A percentile compares a stretch with the other conserved stretches of the same genome.
These are phyloP conservation scores for Haemorhous mexicanus DNA, from an alignment of 2,113 vertebrate species.

Conservation along the genomic window DNA sequence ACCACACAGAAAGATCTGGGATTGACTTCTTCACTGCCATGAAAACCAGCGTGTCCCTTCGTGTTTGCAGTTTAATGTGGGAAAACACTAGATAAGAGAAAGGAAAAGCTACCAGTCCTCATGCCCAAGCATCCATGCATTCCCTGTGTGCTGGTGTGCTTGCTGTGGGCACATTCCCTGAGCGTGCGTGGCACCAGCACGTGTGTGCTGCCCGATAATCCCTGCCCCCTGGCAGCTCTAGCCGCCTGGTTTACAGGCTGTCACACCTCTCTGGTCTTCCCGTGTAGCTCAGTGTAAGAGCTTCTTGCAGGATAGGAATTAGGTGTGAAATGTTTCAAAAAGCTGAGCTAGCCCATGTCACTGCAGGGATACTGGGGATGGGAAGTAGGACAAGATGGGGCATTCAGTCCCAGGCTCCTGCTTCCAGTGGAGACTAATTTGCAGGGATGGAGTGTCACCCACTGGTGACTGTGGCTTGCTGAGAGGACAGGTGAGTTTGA, in stretches of 20 bases:
- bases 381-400: neutral
- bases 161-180: fast-evolving
- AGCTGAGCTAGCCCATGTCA: neutral
- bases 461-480: neutral
- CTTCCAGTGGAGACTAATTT: neutral
- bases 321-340: neutral
- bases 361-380: neutral
- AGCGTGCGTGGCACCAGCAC: fast-evolving
- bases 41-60: neutral
- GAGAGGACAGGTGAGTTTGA: neutral
- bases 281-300: fast-evolving
- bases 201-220: fast-evolving
- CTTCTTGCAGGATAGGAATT: neutral
- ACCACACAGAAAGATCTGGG: neutral
- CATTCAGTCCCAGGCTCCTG: neutral
- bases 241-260: neutral
- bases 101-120: neutral
- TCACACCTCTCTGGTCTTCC: neutral
- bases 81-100: neutral
- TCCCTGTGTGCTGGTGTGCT: fast-evolving
- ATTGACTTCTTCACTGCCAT: neutral
- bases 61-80: neutral
- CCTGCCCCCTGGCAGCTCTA: neutral
- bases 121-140: fast-evolving
- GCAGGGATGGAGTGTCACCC: neutral